Percentiles rank a stretch among this genome's conserved stretches.
These are phyloP conservation scores for Xyrichtys novacula DNA, from an alignment of 2,797 vertebrate genomes.

Conservation along the genomic window DNA sequence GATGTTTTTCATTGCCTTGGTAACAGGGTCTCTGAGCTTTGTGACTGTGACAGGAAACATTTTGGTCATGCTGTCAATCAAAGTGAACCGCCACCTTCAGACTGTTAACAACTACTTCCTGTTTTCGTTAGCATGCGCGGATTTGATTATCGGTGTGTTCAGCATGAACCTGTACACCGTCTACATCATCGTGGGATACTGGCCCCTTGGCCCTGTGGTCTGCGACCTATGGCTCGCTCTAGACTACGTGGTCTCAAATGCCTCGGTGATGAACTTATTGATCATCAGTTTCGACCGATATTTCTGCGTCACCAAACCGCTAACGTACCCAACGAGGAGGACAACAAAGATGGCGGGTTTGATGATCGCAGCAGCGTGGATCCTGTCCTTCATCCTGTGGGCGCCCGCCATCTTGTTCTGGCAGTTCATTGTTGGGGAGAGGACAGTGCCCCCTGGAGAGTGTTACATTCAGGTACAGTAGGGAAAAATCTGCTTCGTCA, in stretches of 20 bases:
- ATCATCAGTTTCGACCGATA: slow-evolving; percentile 99
- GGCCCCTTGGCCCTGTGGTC: slow-evolving; percentile 96
- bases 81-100: slow-evolving; percentile 98
- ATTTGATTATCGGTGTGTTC: slow-evolving; percentile 96
- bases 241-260: slow-evolving; percentile 98
- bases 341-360: slow-evolving; percentile 99
- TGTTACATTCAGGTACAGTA: slow-evolving; percentile 91
- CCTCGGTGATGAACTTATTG: slow-evolving; percentile 98
- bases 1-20: slow-evolving; percentile 95
- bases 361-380: slow-evolving; percentile 90
- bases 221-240: slow-evolving; percentile 97
- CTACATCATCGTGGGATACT: slow-evolving; percentile 97
- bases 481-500: background rate
- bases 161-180: slow-evolving; percentile 98
- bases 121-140: slow-evolving; percentile 96
- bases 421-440: slow-evolving; percentile 86
- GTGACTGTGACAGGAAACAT: slow-evolving; percentile 98
- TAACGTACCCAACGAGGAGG: slow-evolving; percentile 93
- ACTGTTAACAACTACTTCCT: slow-evolving; percentile 99
- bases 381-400: slow-evolving; percentile 97
- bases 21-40: slow-evolving; percentile 96
- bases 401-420: slow-evolving; percentile 97
- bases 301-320: slow-evolving; percentile 98
- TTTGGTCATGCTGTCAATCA: slow-evolving; percentile 98
- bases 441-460: slow-evolving; percentile 82